Evolutionary conservation across 2,888 invertebrate genomes (phyloP).

Genomic region (Macrosoma leucophasiata): DNA sequence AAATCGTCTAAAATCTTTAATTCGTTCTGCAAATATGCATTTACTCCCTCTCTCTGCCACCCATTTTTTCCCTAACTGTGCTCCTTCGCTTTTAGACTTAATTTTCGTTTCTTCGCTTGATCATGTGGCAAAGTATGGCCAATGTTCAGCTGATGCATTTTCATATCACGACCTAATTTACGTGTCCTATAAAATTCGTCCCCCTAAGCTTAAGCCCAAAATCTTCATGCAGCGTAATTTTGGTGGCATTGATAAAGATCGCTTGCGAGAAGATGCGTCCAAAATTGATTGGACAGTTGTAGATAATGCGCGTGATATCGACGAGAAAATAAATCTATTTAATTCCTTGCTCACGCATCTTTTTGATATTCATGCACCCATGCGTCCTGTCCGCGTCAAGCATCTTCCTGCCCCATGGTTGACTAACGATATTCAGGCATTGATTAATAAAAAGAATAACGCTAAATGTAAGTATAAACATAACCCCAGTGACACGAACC

Average conservation of each 20-base stretch:
- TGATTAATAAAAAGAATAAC: constrained; percentile 6
- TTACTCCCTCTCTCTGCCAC: constrained; percentile 4
- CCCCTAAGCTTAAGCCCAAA: constrained; percentile 9
- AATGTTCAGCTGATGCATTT: constrained; percentile 6
- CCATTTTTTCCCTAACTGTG: too few relatives aligned
- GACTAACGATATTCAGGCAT: constrained; percentile 3
- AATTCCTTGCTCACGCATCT: constrained; percentile 1
- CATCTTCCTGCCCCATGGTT: constrained; percentile 19
- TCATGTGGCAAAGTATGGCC: too few relatives aligned
- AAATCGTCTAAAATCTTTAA: background rate
- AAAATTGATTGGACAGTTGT: constrained; percentile 6
- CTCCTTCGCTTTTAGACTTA: constrained; percentile 16
- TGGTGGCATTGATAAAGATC: too few relatives aligned
- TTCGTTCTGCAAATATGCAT: background rate
- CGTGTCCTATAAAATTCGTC: constrained; percentile 12
- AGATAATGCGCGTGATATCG: background rate
- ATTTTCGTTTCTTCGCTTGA: constrained; percentile 13
- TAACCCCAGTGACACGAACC: constrained; percentile 1
- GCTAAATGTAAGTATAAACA: constrained; percentile 8
- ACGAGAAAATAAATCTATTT: constrained; percentile 7
- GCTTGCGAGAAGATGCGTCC: constrained; percentile 1
- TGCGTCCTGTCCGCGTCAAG: constrained; percentile 7
- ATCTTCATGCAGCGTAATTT: constrained; percentile 1
- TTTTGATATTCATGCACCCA: constrained; percentile 11
- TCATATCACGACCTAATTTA: constrained; percentile 17